Conservation (phyloP, 1,140 invertebrate species). For the Penaeus indicus region DNA sequence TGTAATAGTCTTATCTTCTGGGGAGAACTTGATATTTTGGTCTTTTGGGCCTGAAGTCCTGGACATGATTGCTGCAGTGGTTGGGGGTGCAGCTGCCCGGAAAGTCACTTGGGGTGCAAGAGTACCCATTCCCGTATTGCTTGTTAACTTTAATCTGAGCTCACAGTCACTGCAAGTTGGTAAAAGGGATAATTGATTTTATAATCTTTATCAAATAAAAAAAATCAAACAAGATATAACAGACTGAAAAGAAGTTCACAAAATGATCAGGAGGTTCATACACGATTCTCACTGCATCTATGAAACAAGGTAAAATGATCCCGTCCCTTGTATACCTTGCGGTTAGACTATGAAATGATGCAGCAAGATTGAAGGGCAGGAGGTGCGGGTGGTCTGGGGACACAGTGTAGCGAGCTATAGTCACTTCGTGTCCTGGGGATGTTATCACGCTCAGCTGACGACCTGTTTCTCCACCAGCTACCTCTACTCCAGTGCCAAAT, state of each 20-base stretch:
- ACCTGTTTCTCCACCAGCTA: constrained; percentile 22
- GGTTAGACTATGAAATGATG: constrained; percentile 36
- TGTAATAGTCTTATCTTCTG: constrained; percentile 41
- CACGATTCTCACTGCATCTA: no score
- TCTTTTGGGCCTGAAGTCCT: constrained; percentile 46
- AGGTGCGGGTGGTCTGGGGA: constrained; percentile 50
- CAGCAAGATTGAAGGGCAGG: constrained; percentile 49
- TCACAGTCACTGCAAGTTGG: constrained; percentile 45
- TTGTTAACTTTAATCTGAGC: constrained; percentile 37
- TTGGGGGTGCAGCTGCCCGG: constrained; percentile 31
- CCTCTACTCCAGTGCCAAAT: constrained; percentile 41
- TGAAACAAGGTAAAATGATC: no score
- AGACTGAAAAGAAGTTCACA: not conserved
- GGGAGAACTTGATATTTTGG: constrained; percentile 39
- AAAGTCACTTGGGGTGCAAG: constrained; percentile 46
- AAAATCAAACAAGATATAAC: not conserved
- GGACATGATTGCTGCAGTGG: constrained; percentile 52
- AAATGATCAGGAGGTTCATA: not conserved
- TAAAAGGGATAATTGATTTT: not conserved
- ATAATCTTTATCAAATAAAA: not conserved
- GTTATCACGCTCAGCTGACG: constrained; percentile 51
- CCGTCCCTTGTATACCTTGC: constrained; percentile 17
- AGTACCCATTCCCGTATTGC: constrained; percentile 56
- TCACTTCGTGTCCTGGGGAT: constrained; percentile 45
- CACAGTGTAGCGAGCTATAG: constrained; percentile 42